phyloP scores from a whole-genome alignment of 1,140 invertebrate genomes.

The Drosophila trapezifrons region DNA sequence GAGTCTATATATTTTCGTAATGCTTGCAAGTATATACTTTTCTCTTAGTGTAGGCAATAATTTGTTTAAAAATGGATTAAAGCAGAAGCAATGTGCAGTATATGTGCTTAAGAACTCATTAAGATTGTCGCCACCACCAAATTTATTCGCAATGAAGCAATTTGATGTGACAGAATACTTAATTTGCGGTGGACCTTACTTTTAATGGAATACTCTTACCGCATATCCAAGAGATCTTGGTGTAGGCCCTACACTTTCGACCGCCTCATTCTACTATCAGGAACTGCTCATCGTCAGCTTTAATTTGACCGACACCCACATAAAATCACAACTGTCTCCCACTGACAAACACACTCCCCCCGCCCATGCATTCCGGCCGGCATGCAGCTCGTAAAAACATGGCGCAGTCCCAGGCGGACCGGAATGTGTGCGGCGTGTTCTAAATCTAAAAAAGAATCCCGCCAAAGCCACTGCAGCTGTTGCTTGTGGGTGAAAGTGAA shows the following conservation, averaged over 20 bases:
- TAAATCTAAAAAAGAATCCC: slow-evolving; percentile 60
- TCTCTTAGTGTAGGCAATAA: slow-evolving; percentile 17
- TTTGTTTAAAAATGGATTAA: slow-evolving; percentile 57
- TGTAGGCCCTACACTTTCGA: background rate
- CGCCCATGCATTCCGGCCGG: slow-evolving; percentile 15
- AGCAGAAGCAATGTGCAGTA: slow-evolving; percentile 36
- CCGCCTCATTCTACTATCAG: background rate
- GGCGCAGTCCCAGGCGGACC: slow-evolving; percentile 19
- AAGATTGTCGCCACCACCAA: slow-evolving; percentile 26
- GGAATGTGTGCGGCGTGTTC: slow-evolving; percentile 49
- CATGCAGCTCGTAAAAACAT: slow-evolving; percentile 47
- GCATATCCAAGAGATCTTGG: background rate
- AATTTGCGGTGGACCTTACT: slow-evolving; percentile 18
- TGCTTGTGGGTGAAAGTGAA: slow-evolving; percentile 65
- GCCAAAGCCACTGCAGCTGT: slow-evolving; percentile 58
- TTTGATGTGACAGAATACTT: slow-evolving; percentile 10
- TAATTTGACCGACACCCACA: slow-evolving; percentile 46
- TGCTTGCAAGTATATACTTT: background rate
- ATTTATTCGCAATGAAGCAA: slow-evolving; percentile 30
- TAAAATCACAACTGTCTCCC: slow-evolving; percentile 39
- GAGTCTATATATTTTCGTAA: background rate
- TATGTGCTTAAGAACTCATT: slow-evolving; percentile 59
- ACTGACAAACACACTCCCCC: slow-evolving; percentile 15
- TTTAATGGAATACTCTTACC: slow-evolving; percentile 11
- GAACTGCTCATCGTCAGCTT: slow-evolving; percentile 1